Evolutionary conservation across 2,113 vertebrate species (phyloP).

Genomic region (Vombatus ursinus): DNA sequence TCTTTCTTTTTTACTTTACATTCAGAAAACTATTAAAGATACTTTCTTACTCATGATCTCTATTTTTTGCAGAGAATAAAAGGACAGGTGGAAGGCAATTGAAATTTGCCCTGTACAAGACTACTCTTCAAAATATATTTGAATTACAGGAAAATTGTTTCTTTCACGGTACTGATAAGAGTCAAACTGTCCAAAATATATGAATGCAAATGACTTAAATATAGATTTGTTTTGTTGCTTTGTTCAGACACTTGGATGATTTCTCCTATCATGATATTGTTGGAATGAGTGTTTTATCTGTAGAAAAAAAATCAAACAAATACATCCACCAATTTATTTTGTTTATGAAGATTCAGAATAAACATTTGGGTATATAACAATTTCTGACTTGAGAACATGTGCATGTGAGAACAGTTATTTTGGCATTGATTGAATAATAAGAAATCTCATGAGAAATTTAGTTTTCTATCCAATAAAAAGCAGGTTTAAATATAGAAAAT

Average conservation of each 20-base stretch:
- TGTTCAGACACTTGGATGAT: background rate
- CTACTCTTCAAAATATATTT: background rate
- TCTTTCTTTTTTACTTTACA: background rate
- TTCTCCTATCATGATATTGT: background rate
- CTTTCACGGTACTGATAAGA: background rate
- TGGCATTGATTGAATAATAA: background rate
- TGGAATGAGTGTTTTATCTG: no score
- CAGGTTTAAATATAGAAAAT: no score
- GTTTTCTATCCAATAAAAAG: no score
- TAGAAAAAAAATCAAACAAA: background rate
- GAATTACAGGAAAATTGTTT: background rate
- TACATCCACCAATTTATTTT: background rate
- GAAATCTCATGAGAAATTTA: no score
- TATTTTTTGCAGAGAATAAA: conserved; percentile 30
- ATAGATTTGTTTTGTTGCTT: background rate
- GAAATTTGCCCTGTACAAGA: background rate
- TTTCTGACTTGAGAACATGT: background rate
- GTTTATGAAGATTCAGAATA: background rate
- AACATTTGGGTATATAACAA: background rate
- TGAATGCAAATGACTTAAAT: background rate
- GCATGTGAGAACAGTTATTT: background rate
- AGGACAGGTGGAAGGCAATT: background rate
- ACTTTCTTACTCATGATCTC: background rate
- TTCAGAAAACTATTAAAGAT: background rate
- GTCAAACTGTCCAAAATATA: background rate